Base-by-base conservation (phyloP, 2,888 invertebrate species). In the Calephelis perditalis region DNA sequence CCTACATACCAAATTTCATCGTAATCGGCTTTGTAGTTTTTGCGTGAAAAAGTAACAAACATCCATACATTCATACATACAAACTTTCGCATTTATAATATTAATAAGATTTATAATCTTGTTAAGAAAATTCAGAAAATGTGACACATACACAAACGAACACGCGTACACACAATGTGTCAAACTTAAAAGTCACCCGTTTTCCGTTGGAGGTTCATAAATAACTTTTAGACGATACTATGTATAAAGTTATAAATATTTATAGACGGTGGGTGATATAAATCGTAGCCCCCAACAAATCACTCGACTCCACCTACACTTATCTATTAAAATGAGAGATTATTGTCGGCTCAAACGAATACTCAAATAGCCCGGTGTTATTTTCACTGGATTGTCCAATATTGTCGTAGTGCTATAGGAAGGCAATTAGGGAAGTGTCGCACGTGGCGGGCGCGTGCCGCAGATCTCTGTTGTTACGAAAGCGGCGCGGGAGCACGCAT, bases 281-380 rank as follows among this genome's bases (percentile, higher is more conserved):
- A 46, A 57, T 56, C 56, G 62, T 63, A 62, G 66, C 69, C 73
- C 74, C 74, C 73, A 79, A 86, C 86, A 87, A 88, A 88, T 86
- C 82, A 84, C 79, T 68, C 77, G 77, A 76, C 85, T 79, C 85
- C 89, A 78, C 86, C 88, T 85, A 72, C 83, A 83, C 86, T 88
- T 89, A 90, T 88, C 87, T 89, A 87, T 90, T 86, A 86, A 87
- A 88, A 88, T 88, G 85, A 85, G 89, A 87, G 88, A 86, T 89
- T 89, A 87, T 82, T 79, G 86, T 78, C 77, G 75, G 83, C 78
- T 82, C 73, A 76, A 78, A 75, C 74, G 75, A 77, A 76, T 71
- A 75, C 72, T 68, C 36, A 73, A 75, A 79, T 78, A 78, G 82
- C 75, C 73, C 76, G 84, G 88, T 86, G 86, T 88, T 89, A 87